Percentiles rank a stretch among this genome's conserved stretches.
These are phyloP conservation scores for Gymnodraco acuticeps DNA, from an alignment of 2,797 vertebrate species.

Conservation along the genomic window DNA sequence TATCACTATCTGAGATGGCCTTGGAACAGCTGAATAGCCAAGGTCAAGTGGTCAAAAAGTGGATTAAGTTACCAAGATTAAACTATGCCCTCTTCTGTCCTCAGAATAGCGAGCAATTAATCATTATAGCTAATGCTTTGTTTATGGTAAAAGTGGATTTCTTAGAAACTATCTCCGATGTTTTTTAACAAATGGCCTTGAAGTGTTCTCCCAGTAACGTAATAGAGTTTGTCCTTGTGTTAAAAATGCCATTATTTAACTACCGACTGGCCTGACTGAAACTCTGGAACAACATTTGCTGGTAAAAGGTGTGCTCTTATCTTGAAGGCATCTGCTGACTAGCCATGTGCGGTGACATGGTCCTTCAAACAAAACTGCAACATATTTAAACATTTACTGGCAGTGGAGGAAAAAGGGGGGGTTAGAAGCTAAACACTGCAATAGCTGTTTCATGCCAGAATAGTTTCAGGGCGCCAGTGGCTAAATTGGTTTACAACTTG, in stretches of 20 bases:
- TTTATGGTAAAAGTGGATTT: slow-evolving; percentile 21
- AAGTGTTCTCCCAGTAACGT: background rate
- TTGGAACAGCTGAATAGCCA: slow-evolving; percentile 50
- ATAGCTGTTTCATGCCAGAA: slow-evolving; percentile 82
- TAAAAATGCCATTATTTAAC: slow-evolving; percentile 40
- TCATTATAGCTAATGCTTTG: slow-evolving; percentile 31
- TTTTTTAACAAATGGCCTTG: slow-evolving; percentile 11
- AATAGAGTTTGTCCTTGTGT: slow-evolving; percentile 18
- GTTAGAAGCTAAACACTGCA: slow-evolving; percentile 70
- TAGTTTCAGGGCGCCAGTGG: slow-evolving; percentile 81
- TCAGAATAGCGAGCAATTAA: slow-evolving; percentile 24
- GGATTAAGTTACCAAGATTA: slow-evolving; percentile 42
- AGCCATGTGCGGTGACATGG: slow-evolving; percentile 69
- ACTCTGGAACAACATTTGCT: slow-evolving; percentile 32
- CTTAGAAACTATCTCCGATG: slow-evolving; percentile 8
- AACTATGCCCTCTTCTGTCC: slow-evolving; percentile 33
- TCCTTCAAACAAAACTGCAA: slow-evolving; percentile 79
- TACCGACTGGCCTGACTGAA: slow-evolving; percentile 32
- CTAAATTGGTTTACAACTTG: slow-evolving; percentile 84
- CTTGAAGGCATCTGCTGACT: slow-evolving; percentile 74
- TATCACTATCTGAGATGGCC: slow-evolving; percentile 12
- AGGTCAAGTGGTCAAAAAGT: slow-evolving; percentile 46
- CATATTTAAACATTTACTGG: slow-evolving; percentile 85
- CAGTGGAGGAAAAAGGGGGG: slow-evolving; percentile 49
- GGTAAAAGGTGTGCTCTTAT: slow-evolving; percentile 75